Evolutionary conservation across 2,888 invertebrate genomes (phyloP), one percentile per base, ranked within the genome.

Genomic region (Asteroscopus sphinx): DNA sequence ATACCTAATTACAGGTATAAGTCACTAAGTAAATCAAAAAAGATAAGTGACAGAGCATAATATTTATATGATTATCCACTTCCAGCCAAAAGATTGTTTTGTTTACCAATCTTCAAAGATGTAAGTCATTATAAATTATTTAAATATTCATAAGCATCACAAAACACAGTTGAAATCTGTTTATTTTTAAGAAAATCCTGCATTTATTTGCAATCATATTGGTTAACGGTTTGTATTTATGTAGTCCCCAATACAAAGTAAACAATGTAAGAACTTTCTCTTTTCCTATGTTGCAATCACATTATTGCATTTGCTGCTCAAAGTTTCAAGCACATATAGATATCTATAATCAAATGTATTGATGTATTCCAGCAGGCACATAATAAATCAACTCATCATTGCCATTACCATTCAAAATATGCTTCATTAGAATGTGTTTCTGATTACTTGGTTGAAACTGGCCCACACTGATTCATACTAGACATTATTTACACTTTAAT

Each of bases 251-350:
- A 70, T 57, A 54, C 47, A 64, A 65, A 70, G 68, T 68, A 76
- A 71, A 81, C 75, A 78, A 69, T 59, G 54, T 16, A 40, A 61
- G 70, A 70, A 82, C 83, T 85, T 86, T 85, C 83, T 83, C 77
- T 76, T 75, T 32, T 42, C 17, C 47, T 26, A 5, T 56, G 37
- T 58, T 25, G 17, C 36, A 61, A 57, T 35, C 37, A 40, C 21
- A 32, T 28, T 37, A 35, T 32, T 47, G 15, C 6, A 54, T 35
- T 47, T 40, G 30, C 30, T 37, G 40, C 11, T 52, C 5, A 44
- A 52, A 37, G 36, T 15, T 62, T 36, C 1, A 13, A 48, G 11
- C 11, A 7, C 25, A 13, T 26, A 13, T 39, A 35, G n/a, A 41
- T 57, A 55, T 42, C 35, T 52, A 49, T 37, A 17, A 56, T 41